A percentile compares a stretch with the other conserved stretches of the same genome.
Evolutionary conservation across 2,888 invertebrate species (phyloP).

Genomic region (Callyntrura sp.): DNA sequence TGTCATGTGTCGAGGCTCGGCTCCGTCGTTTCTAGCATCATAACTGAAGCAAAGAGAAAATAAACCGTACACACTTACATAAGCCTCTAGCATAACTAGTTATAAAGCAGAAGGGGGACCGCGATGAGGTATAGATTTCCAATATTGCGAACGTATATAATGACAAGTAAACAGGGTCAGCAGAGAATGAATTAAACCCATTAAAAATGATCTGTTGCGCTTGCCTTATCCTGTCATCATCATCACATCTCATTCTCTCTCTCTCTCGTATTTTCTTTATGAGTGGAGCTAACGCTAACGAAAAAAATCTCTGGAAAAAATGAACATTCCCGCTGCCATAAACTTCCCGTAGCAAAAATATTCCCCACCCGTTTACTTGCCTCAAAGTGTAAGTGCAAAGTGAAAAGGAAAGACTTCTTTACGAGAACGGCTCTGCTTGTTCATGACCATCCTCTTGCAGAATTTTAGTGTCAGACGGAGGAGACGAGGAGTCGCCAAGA

Average conservation of each 20-base stretch:
- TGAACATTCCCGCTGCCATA: background rate
- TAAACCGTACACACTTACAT: slow-evolving; percentile 31
- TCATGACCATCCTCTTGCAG: slow-evolving; percentile 18
- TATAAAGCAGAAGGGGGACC: too few relatives aligned
- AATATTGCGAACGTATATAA: too few relatives aligned
- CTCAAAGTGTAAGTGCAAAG: background rate
- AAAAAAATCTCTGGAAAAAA: background rate
- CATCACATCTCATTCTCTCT: background rate
- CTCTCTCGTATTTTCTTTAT: background rate
- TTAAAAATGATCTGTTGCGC: slow-evolving; percentile 75
- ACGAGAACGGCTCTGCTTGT: background rate
- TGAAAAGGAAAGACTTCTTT: background rate
- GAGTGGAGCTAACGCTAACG: background rate
- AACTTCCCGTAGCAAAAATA: background rate
- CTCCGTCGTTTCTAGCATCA: slow-evolving; percentile 82
- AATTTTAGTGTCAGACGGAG: slow-evolving; percentile 10
- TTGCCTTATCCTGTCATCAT: slow-evolving; percentile 1
- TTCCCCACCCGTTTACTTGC: background rate
- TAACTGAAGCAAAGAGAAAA: slow-evolving; percentile 80
- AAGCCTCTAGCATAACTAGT: too few relatives aligned
- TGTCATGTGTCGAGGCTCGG: slow-evolving; percentile 82
- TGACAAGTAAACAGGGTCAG: slow-evolving; percentile 33
- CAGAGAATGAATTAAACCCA: slow-evolving; percentile 27
- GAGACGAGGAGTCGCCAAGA: slow-evolving; percentile 40
- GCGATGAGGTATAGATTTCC: too few relatives aligned